Evolutionary conservation across 2,113 vertebrate species (phyloP).

Genomic region (Phrynocephalus versicolor): DNA sequence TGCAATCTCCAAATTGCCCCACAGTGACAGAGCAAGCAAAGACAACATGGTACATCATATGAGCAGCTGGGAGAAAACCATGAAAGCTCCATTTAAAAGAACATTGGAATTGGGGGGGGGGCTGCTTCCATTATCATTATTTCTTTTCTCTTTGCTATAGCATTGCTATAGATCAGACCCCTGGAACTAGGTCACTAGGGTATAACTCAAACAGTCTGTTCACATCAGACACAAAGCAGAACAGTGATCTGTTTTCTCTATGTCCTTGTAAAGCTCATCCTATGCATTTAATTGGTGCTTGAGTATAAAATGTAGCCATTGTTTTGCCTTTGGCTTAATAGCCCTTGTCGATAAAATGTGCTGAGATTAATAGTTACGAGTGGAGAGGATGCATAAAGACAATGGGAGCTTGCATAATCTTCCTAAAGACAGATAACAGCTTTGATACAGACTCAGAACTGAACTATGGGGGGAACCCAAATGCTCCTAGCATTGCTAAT

Average conservation of each 20-base stretch:
- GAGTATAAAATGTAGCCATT: not conserved
- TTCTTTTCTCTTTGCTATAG: not conserved
- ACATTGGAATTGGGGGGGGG: not conserved
- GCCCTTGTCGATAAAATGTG: not conserved
- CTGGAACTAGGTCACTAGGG: slow-evolving; percentile 17
- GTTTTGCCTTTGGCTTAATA: not conserved
- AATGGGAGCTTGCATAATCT: not conserved
- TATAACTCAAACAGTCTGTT: slow-evolving; percentile 6
- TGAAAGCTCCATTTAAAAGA: not conserved
- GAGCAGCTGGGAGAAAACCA: not conserved
- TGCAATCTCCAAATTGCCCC: not conserved
- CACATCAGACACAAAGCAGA: not conserved
- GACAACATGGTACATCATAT: not conserved
- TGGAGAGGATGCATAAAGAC: not conserved
- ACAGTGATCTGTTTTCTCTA: not conserved
- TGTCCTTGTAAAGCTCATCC: not conserved
- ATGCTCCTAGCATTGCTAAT: too few species aligned
- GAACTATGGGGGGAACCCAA: not conserved
- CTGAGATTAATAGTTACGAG: slow-evolving; percentile 1
- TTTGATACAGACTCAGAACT: not conserved
- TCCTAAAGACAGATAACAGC: not conserved
- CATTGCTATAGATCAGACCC: not conserved
- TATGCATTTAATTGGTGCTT: not conserved
- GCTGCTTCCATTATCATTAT: not conserved
- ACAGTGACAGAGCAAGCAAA: not conserved